These are phyloP conservation scores for Synaphobranchus kaupii DNA, from an alignment of 2,797 vertebrate genomes.

Conservation along the genomic window DNA sequence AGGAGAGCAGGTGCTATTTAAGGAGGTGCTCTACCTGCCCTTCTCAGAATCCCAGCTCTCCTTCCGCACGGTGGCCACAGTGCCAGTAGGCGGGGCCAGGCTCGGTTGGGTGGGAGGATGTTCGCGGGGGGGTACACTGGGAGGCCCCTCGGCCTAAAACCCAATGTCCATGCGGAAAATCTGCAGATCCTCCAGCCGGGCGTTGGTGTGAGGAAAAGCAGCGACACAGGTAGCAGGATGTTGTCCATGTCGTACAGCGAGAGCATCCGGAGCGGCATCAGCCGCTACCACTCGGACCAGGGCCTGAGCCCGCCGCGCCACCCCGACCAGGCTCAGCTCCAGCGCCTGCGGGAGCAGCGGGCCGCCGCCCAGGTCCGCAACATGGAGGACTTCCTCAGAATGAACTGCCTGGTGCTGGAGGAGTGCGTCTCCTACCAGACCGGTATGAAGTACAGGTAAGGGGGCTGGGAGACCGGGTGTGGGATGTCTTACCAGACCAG, in stretches of 20 bases:
- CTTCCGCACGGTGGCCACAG: slow-evolving; percentile 2
- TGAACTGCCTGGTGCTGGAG: slow-evolving; percentile 91
- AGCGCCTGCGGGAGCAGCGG: slow-evolving; percentile 87
- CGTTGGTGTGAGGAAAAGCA: slow-evolving; percentile 65
- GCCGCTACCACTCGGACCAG: slow-evolving; percentile 92
- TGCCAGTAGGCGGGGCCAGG: slow-evolving; percentile 17
- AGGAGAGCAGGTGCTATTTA: slow-evolving; percentile 74
- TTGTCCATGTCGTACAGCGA: slow-evolving; percentile 98
- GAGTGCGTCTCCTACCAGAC: slow-evolving; percentile 87
- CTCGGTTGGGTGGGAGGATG: slow-evolving; percentile 55
- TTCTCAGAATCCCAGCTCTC: slow-evolving; percentile 48
- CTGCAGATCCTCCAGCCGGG: slow-evolving; percentile 72
- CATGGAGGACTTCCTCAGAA: slow-evolving; percentile 96
- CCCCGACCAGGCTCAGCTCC: slow-evolving; percentile 83
- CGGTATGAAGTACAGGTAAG: slow-evolving; percentile 99
- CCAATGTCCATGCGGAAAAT: slow-evolving; percentile 74
- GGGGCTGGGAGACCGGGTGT: slow-evolving; percentile 26
- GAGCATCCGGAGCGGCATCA: slow-evolving; percentile 91
- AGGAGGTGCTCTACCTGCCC: slow-evolving; percentile 65
- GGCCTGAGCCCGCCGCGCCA: slow-evolving; percentile 83
- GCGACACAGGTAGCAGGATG: slow-evolving; percentile 80
- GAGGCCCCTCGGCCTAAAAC: slow-evolving; percentile 55
- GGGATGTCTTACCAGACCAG: background rate
- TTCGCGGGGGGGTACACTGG: slow-evolving; percentile 71
- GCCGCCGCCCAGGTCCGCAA: slow-evolving; percentile 88